Base-by-base conservation (phyloP, 2,888 invertebrate species). In the Pyrochroa serraticornis region DNA sequence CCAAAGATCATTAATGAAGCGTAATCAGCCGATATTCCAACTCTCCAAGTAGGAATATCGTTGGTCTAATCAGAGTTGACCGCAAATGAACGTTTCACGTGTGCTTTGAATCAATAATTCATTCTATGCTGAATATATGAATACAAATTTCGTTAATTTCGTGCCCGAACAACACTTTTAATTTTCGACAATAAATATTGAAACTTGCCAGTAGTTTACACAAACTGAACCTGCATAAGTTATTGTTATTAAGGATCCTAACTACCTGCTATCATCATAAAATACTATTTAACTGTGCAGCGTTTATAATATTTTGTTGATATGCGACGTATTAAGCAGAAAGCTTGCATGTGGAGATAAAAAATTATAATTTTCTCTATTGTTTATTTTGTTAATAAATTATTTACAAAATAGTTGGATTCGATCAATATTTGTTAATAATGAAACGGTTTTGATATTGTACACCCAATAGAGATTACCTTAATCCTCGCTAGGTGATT, bases 41-140 rank as follows among this genome's bases (percentile, higher is more conserved):
- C 30, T 43, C 30, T 41, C 35, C 8, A 49, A 48, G 55, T 49
- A 49, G 35, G 45, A 49, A 48, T 55, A 48, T 57, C 51, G 41
- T 30, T 36, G 13, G 7, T 45, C 32, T 48, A 37, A 47, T 48
- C 46, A 50, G 30, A 9, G 43, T 22, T 50, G 47, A 57, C 51
- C 50, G 42, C 46, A 57, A 56, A 57, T 51, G 57, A 57, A 57
- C 51, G 51, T 42, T 46, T 51, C 51, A 57, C 51, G 57, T 57
- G 57, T 57, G 46, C 43, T 56, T 50, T 13, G 45, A 57, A 51
- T 51, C 46, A 57, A 57, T 57, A 57, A 57, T 51, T 48, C 55
- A 55, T 55, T 48, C 41, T 10, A 7, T n/a, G 46, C 46, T 33
- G 57, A 51, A 57, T 57, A 51, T 30, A 57, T 57, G 57, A 57